phyloP scores from a whole-genome alignment of 1,140 invertebrate genomes.

The Aethina tumida region DNA sequence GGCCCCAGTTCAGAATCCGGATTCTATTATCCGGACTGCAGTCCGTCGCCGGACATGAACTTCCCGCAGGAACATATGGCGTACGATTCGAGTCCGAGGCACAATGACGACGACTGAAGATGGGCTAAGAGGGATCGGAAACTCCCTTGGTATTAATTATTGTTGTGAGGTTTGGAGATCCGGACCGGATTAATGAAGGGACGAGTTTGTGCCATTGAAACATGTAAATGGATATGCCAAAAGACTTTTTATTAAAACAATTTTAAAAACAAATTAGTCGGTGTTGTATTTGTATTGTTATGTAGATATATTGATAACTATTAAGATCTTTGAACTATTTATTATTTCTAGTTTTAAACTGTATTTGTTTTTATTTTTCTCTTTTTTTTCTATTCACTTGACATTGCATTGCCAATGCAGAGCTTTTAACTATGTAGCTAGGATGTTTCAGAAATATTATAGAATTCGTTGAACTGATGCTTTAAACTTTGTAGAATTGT shows the following conservation, averaged over 20 bases:
- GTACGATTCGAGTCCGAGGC: slow-evolving; percentile 47
- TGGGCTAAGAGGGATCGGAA: slow-evolving; percentile 33
- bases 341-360: slow-evolving; percentile 23
- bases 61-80: slow-evolving; percentile 45
- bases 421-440: not conserved
- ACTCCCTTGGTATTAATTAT: slow-evolving; percentile 31
- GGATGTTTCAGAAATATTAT: not conserved
- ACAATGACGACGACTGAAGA: slow-evolving; percentile 51
- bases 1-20: slow-evolving; percentile 41
- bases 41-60: slow-evolving; percentile 43
- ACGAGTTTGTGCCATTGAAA: slow-evolving; percentile 13
- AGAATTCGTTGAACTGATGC: no score
- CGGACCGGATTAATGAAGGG: slow-evolving; percentile 7
- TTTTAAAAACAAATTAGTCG: slow-evolving; percentile 21
- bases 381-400: slow-evolving; percentile 25
- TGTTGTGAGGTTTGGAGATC: slow-evolving; percentile 6
- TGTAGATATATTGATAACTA: slow-evolving; percentile 34
- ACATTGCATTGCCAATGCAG: slow-evolving; percentile 19
- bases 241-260: slow-evolving; percentile 27
- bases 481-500: no score
- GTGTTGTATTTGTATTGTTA: slow-evolving; percentile 38
- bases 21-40: slow-evolving; percentile 46
- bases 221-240: slow-evolving; percentile 21
- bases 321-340: slow-evolving; percentile 31
- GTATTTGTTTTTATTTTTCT: slow-evolving; percentile 25